A percentile compares a stretch with the other conserved stretches of the same genome.
phyloP scores from a whole-genome alignment of 2,797 vertebrate genomes.

The Chelon auratus region DNA sequence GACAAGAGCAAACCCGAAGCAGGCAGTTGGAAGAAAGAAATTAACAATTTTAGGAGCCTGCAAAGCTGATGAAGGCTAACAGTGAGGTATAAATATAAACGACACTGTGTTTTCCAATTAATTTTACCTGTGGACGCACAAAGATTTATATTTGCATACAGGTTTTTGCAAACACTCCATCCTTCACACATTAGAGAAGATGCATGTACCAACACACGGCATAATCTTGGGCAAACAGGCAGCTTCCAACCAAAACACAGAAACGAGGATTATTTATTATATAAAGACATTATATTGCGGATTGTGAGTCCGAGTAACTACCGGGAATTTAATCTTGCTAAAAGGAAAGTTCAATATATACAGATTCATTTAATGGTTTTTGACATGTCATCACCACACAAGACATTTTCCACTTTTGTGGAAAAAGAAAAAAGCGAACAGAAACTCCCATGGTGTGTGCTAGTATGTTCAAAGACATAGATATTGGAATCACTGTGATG shows the following conservation, averaged over 20 bases:
- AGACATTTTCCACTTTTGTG: not conserved
- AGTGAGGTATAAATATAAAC: not conserved
- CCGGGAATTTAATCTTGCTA: too few relatives aligned
- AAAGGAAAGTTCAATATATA: not conserved
- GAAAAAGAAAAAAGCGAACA: not conserved
- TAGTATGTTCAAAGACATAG: slow-evolving; percentile 15
- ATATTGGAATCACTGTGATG: slow-evolving; percentile 17
- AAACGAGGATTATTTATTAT: not conserved
- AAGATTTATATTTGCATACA: not conserved
- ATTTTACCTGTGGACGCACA: slow-evolving; percentile 5
- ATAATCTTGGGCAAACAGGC: not conserved
- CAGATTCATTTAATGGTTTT: not conserved
- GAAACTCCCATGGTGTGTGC: not conserved
- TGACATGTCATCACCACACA: not conserved
- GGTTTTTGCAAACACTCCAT: not conserved
- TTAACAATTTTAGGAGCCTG: not conserved
- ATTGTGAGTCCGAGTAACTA: not conserved
- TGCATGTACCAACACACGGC: not conserved
- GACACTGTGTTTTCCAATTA: not conserved
- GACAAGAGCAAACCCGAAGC: slow-evolving; percentile 35
- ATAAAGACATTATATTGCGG: not conserved
- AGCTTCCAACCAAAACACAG: not conserved
- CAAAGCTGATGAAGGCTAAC: slow-evolving; percentile 6
- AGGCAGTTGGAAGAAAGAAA: not conserved
- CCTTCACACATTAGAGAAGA: not conserved